Evolutionary conservation across 2,113 vertebrate genomes (phyloP).

Genomic region (Picathartes gymnocephalus): DNA sequence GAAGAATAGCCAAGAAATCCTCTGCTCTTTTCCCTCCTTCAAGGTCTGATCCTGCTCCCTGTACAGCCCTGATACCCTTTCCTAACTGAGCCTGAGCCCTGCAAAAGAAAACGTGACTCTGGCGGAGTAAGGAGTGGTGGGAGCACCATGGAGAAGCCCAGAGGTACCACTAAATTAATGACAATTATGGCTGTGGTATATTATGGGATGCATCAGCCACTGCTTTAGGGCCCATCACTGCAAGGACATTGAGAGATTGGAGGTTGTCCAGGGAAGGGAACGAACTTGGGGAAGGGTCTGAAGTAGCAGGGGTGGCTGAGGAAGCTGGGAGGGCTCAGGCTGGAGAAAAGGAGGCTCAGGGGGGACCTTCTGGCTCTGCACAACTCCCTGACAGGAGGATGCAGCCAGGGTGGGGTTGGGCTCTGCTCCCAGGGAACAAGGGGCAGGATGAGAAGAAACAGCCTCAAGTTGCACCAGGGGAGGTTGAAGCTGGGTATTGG

Average conservation of each 20-base stretch:
- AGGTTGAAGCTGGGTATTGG: background rate
- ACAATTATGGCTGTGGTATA: background rate
- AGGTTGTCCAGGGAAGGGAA: rapidly evolving
- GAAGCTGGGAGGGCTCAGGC: background rate
- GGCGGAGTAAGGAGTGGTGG: background rate
- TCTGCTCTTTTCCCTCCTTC: background rate
- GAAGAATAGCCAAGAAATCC: background rate
- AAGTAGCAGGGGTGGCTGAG: rapidly evolving
- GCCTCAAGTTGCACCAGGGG: rapidly evolving
- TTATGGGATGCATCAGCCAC: background rate
- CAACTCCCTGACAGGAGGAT: background rate
- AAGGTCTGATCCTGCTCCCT: background rate
- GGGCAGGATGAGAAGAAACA: rapidly evolving
- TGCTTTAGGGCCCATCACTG: background rate
- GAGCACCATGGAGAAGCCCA: background rate
- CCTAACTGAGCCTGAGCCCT: background rate
- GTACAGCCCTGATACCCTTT: background rate
- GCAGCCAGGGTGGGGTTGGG: rapidly evolving
- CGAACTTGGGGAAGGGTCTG: rapidly evolving
- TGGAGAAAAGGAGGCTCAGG: background rate
- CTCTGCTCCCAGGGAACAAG: background rate
- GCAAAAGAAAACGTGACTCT: background rate
- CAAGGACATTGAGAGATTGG: background rate
- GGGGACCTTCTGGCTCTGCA: background rate
- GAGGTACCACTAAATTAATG: background rate